Conservation (phyloP, 2,113 vertebrate species). For the Phaethornis superciliosus region DNA sequence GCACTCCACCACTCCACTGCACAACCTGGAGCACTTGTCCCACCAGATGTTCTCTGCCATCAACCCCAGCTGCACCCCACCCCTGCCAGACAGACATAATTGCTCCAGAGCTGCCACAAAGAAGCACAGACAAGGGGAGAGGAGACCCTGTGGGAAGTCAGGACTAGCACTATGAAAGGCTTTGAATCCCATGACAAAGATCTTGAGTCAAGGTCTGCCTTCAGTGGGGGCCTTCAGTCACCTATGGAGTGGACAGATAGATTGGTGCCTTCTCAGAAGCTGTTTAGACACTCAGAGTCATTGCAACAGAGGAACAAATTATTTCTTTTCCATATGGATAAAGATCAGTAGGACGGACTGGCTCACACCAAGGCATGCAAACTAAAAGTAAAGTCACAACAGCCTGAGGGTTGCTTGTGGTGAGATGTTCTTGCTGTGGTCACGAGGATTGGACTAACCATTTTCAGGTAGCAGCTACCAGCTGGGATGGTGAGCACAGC, state of each 20-base stretch:
- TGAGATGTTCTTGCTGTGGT: not conserved
- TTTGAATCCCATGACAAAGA: not conserved
- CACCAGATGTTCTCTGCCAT: constrained; percentile 7
- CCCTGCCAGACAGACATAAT: not conserved
- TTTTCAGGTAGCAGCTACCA: not conserved
- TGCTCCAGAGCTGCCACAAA: constrained; percentile 47
- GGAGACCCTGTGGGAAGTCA: not conserved
- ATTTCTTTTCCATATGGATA: not conserved
- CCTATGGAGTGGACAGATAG: not conserved
- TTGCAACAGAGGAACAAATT: not conserved
- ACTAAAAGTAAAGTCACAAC: not conserved
- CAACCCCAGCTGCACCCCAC: constrained; percentile 32
- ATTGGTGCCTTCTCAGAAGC: not conserved
- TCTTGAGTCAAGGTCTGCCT: not conserved
- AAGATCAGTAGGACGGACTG: not conserved
- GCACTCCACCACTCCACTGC: fast-evolving
- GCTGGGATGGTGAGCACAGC: not conserved
- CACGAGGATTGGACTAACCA: fast-evolving
- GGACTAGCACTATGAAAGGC: not conserved
- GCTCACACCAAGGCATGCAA: not conserved
- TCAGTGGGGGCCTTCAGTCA: not conserved
- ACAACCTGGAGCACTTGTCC: not conserved
- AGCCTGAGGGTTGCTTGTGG: not conserved
- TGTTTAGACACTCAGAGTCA: not conserved
- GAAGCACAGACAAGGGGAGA: not conserved